A percentile compares a stretch with the other conserved stretches of the same genome.
These are phyloP conservation scores for Dromius quadrimaculatus DNA, from an alignment of 2,888 invertebrate species.

Conservation along the genomic window DNA sequence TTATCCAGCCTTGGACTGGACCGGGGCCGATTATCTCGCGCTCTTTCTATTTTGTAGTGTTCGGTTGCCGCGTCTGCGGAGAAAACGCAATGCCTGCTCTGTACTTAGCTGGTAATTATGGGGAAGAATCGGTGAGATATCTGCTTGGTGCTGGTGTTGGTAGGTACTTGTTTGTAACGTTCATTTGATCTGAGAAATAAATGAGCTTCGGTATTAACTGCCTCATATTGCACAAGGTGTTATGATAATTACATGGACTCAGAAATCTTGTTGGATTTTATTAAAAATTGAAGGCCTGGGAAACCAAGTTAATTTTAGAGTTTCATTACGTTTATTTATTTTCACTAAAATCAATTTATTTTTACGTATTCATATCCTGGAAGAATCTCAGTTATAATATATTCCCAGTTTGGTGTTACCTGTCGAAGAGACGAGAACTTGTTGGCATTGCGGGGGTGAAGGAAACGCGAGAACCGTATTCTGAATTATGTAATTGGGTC, in stretches of 20 bases:
- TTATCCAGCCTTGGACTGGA: neutral
- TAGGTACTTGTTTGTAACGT: slow-evolving; percentile 10
- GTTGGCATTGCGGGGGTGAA: slow-evolving; percentile 59
- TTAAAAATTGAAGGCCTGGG: too few relatives aligned
- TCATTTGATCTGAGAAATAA: neutral
- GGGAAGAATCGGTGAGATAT: slow-evolving; percentile 25
- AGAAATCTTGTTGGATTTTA: neutral
- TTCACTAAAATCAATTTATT: too few relatives aligned
- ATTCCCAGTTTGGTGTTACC: slow-evolving; percentile 11
- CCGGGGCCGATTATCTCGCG: too few relatives aligned
- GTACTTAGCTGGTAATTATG: slow-evolving; percentile 27
- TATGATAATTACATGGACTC: neutral
- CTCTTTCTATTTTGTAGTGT: neutral
- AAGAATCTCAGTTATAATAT: slow-evolving; percentile 13
- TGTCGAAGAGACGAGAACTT: neutral
- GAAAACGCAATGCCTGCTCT: neutral
- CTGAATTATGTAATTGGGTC: slow-evolving; percentile 73
- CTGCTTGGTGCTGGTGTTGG: slow-evolving; percentile 14
- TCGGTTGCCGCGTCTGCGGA: neutral
- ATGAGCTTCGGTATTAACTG: slow-evolving; percentile 3
- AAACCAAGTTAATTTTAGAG: neutral
- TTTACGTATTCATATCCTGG: too few relatives aligned
- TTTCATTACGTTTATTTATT: too few relatives aligned
- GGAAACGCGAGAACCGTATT: slow-evolving; percentile 49
- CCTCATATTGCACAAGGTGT: neutral